Evolutionary conservation across 2,797 vertebrate genomes (phyloP).

Genomic region (Oryzias sinensis): DNA sequence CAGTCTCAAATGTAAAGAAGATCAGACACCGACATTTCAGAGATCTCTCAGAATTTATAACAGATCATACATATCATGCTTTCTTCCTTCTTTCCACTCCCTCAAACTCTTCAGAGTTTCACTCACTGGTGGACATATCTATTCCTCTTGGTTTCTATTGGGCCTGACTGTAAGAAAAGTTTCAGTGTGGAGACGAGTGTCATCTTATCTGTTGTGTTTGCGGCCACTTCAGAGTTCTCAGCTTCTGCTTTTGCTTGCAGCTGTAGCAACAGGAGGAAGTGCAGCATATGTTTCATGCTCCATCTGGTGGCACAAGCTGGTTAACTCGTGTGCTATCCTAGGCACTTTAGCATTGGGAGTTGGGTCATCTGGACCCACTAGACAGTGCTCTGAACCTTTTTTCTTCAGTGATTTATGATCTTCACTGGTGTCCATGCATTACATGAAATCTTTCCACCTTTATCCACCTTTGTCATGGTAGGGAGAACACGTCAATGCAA

Average conservation of each 20-base stretch:
- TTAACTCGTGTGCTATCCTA: no score
- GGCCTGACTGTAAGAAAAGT: not conserved
- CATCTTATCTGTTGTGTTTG: constrained; percentile 23
- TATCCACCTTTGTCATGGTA: no score
- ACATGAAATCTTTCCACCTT: no score
- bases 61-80: constrained; percentile 29
- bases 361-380: no score
- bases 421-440: no score
- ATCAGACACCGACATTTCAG: constrained; percentile 20
- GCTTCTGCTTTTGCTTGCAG: constrained; percentile 44
- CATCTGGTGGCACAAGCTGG: constrained; percentile 42
- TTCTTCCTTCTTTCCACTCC: not conserved
- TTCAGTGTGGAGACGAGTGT: constrained; percentile 16
- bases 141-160: not conserved
- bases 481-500: no score
- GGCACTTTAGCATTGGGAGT: no score
- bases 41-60: constrained; percentile 29
- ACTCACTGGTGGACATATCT: not conserved
- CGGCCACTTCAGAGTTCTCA: constrained; percentile 19
- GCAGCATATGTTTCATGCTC: constrained; percentile 20
- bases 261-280: constrained; percentile 5
- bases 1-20: constrained; percentile 34
- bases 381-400: no score
- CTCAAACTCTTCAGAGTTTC: not conserved
- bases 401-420: no score